Conservation (phyloP, 1,140 invertebrate genomes). For the Liolophura sinensis region DNA sequence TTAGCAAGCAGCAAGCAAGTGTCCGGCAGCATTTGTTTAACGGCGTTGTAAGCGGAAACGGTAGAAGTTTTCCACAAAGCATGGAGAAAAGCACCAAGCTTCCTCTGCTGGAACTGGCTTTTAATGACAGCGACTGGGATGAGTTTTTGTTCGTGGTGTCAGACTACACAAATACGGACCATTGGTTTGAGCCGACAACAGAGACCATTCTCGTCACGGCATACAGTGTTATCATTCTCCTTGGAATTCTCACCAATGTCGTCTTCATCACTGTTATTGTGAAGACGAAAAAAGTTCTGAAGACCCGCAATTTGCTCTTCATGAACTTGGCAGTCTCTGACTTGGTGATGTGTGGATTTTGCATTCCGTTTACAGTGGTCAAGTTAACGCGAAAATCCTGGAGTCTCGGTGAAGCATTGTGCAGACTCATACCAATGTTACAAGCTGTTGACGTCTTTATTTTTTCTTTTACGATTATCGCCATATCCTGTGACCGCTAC, state of each 20-base stretch:
- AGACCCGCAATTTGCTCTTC: conserved; percentile 39
- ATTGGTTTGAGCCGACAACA: conserved; percentile 17
- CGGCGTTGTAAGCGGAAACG: no score
- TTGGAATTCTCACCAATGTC: conserved; percentile 57
- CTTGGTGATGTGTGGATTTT: conserved; percentile 47
- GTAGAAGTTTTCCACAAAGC: no score
- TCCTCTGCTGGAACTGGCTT: no score
- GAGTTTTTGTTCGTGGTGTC: conserved; percentile 21
- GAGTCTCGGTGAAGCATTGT: conserved; percentile 45
- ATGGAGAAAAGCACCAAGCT: no score
- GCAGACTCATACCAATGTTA: conserved; percentile 48
- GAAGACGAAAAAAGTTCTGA: no score
- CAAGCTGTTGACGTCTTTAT: conserved; percentile 54
- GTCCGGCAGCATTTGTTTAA: no score
- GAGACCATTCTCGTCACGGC: conserved; percentile 47
- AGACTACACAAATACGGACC: conserved; percentile 19
- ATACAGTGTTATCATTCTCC: conserved; percentile 54
- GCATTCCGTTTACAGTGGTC: conserved; percentile 42
- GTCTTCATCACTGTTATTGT: conserved; percentile 56
- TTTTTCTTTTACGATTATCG: conserved; percentile 53
- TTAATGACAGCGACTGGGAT: conserved; percentile 18
- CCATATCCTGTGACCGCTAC: conserved; percentile 55
- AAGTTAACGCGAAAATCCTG: conserved; percentile 34
- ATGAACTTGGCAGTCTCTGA: conserved; percentile 55
- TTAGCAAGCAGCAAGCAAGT: no score